Evolutionary conservation across 2,113 vertebrate genomes (phyloP), one percentile per base, ranked within the genome.

Genomic region (Sylvilagus bachmani): DNA sequence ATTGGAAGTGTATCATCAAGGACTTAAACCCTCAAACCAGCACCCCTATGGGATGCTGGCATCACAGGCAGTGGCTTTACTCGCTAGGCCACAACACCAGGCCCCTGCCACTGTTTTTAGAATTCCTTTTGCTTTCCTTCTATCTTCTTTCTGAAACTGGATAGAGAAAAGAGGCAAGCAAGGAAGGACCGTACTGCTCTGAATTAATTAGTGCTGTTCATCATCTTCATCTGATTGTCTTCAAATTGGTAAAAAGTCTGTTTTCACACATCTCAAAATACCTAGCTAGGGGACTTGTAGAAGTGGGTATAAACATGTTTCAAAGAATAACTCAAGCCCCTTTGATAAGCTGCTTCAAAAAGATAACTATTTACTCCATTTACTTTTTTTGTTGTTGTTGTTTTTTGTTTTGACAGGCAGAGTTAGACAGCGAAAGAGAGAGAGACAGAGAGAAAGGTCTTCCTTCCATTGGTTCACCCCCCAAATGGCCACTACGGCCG

Each of bases 211-310:
- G 44, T 44, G 44, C 11, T 79, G 55, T 96, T 58, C 22, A 62
- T 16, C 12, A 58, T 61, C 27, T 77, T 85, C 25, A 10, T 38
- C n/a, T 71, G 53, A 31, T 51, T 38, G 91, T 69, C 70, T 91
- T 74, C 64, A 62, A 78, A 61, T 17, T 66, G 86, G 38, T 27
- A 66, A 79, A 66, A 89, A 79, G 61, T 55, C 66, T 6, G 79
- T 79, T 73, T 83, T 93, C 82, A 66, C 38, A 36, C 86, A 36
- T 82, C 24, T 77, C 73, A 89, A 85, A 86, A 29, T 33, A 36
- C 61, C 19, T 67, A 74, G 55, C 49, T 67, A 13, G 51, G 11
- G 44, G 25, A n/a, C 10, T 44, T 86, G n/a, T 36, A 21, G 53
- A 75, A 62, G 6, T 58, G 66, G 33, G 27, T 86, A 2, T 91